A percentile compares a stretch with the other conserved stretches of the same genome.
phyloP scores from a whole-genome alignment of 2,113 vertebrate species.

The Steatornis caripensis region DNA sequence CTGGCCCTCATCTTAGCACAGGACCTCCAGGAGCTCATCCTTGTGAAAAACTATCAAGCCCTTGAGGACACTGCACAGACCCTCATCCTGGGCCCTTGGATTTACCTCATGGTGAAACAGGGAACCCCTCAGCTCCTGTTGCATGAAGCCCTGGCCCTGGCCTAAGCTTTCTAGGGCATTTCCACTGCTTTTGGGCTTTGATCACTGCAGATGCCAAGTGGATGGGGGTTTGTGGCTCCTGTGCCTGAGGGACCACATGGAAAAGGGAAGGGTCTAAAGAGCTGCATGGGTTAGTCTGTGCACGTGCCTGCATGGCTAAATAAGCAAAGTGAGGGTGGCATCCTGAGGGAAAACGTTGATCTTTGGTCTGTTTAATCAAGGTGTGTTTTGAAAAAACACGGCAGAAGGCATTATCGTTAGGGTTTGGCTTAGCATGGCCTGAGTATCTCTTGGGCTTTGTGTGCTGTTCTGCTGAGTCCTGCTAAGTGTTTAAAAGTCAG shows the following conservation, averaged over 20 bases:
- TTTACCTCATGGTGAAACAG: background rate
- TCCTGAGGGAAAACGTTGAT: background rate
- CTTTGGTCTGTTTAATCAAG: background rate
- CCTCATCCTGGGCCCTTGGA: background rate
- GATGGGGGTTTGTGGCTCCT: background rate
- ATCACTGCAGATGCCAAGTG: background rate
- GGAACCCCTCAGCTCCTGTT: background rate
- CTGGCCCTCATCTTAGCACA: background rate
- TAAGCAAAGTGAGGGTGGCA: background rate
- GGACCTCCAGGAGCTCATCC: background rate
- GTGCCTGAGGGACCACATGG: background rate
- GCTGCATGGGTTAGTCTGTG: background rate
- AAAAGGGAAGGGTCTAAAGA: background rate
- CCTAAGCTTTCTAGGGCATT: background rate
- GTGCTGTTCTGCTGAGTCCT: background rate
- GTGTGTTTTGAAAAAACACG: background rate
- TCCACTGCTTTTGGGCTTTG: constrained; percentile 15
- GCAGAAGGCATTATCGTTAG: background rate
- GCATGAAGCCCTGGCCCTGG: background rate
- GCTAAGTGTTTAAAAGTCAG: background rate
- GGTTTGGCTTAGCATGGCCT: background rate
- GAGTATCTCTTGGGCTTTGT: background rate
- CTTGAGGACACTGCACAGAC: background rate
- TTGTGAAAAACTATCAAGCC: background rate
- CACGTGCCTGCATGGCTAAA: background rate